Evolutionary conservation across 2,888 invertebrate species (phyloP).

Genomic region (Corbicula japonica): DNA sequence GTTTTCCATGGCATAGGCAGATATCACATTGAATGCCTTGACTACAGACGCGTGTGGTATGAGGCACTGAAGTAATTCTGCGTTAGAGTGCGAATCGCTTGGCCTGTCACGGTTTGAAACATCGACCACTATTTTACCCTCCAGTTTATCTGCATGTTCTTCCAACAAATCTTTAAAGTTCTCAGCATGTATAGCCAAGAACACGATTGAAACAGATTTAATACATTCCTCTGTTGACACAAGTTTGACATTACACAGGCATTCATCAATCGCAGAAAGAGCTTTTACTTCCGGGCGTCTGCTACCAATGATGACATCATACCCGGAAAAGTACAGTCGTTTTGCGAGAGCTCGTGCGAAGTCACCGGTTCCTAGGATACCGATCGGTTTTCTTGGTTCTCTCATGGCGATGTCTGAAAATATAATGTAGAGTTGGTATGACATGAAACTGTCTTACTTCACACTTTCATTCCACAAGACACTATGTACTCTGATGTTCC

Average conservation of each 20-base stretch:
- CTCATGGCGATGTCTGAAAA: conserved; percentile 9
- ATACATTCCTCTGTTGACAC: conserved; percentile 71
- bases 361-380: conserved; percentile 81
- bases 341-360: conserved; percentile 77
- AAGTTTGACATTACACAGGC: conserved; percentile 72
- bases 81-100: conserved; percentile 71
- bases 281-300: conserved; percentile 67
- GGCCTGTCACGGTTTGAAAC: conserved; percentile 76
- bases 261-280: conserved; percentile 66
- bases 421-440: too few relatives aligned
- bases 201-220: conserved; percentile 62
- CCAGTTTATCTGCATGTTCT: conserved; percentile 53
- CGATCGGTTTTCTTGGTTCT: conserved; percentile 48
- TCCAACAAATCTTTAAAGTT: conserved; percentile 71
- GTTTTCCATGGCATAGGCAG: conserved; percentile 79
- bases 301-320: conserved; percentile 80
- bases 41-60: conserved; percentile 73
- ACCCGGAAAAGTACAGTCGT: conserved; percentile 74
- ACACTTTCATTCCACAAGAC: too few relatives aligned
- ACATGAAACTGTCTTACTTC: too few relatives aligned
- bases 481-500: too few relatives aligned
- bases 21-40: conserved; percentile 81
- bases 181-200: conserved; percentile 77
- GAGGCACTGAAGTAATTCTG: conserved; percentile 71
- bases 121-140: conserved; percentile 77